These are phyloP conservation scores for Fulica atra DNA, from an alignment of 2,113 vertebrate species.

Conservation along the genomic window DNA sequence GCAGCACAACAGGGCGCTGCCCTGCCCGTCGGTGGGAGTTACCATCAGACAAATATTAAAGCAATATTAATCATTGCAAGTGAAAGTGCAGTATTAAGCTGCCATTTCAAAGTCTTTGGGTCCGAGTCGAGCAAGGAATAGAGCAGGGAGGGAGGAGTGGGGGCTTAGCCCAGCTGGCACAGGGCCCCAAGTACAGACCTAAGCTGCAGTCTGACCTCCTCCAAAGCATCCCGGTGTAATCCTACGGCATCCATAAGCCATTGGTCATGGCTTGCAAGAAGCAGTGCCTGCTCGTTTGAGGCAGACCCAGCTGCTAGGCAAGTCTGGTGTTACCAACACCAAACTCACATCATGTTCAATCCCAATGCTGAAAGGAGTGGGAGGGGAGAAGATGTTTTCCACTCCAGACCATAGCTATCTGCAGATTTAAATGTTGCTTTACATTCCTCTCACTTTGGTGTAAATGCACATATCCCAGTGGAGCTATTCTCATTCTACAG, in stretches of 20 bases:
- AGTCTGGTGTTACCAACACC: neutral
- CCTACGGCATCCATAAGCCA: accelerated
- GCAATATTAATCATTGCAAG: conserved; percentile 11
- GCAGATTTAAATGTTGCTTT: neutral
- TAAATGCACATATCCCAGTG: neutral
- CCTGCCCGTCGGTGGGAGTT: neutral
- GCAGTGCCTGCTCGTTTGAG: neutral
- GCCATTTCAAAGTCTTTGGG: neutral
- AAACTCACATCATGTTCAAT: neutral
- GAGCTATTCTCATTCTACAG: neutral
- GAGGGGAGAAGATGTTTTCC: accelerated
- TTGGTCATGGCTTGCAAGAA: neutral
- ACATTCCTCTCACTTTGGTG: neutral
- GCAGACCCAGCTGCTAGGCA: neutral
- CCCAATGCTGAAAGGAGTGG: neutral
- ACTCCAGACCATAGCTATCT: neutral
- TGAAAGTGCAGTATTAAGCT: neutral
- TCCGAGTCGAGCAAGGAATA: neutral
- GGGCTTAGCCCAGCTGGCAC: neutral
- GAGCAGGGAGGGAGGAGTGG: neutral
- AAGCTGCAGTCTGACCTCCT: neutral
- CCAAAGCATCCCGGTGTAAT: neutral
- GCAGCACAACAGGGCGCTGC: conserved; percentile 43
- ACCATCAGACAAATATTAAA: conserved; percentile 26
- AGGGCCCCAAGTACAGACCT: accelerated